Percentiles rank a stretch among this genome's conserved stretches.
Conservation (phyloP, 1,140 invertebrate genomes). For the Hyposmocoma kahamanoa region DNA sequence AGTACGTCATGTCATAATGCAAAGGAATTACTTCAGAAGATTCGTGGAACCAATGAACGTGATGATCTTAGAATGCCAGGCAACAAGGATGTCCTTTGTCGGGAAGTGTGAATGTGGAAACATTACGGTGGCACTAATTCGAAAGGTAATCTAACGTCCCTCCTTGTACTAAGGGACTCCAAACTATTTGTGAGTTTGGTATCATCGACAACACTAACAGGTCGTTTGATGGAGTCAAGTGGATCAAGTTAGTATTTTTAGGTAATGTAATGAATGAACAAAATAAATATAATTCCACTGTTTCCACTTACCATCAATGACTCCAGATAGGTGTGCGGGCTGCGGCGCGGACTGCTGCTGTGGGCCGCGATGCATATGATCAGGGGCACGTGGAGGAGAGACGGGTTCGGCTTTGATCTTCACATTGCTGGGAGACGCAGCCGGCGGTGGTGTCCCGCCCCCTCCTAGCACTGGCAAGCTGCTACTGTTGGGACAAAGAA, state of each 20-base stretch:
- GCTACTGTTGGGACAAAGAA: constrained; percentile 52
- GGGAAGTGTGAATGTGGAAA: too few relatives aligned
- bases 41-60: too few relatives aligned
- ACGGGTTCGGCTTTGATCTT: constrained; percentile 97
- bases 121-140: too few relatives aligned
- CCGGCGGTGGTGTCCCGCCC: constrained; percentile 87
- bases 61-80: too few relatives aligned
- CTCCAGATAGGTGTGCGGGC: constrained; percentile 69
- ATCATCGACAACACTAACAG: too few relatives aligned
- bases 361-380: constrained; percentile 68
- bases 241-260: neutral
- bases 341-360: constrained; percentile 53
- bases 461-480: constrained; percentile 87
- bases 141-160: too few relatives aligned
- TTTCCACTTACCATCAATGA: constrained; percentile 50
- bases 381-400: constrained; percentile 83
- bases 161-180: too few relatives aligned
- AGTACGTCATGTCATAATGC: too few relatives aligned
- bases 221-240: too few relatives aligned
- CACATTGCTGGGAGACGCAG: constrained; percentile 86
- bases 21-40: too few relatives aligned
- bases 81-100: too few relatives aligned
- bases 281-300: neutral
- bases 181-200: too few relatives aligned
- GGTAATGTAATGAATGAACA: neutral